Base-by-base conservation (phyloP, 2,888 invertebrate genomes). In the Drosophila neutralis region DNA sequence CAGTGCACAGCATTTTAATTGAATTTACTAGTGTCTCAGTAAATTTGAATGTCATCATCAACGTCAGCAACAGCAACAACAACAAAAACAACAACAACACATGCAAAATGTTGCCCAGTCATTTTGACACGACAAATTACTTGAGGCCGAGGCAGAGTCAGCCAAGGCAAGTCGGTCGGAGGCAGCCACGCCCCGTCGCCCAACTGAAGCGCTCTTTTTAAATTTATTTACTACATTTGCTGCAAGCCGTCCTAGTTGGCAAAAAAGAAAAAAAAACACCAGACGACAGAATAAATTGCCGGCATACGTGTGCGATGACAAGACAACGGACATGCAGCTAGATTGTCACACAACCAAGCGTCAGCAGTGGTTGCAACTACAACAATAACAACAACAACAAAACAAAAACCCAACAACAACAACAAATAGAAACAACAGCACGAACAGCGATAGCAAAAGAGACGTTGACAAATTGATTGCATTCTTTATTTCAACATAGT, bases 381-480 rank as follows among this genome's bases (percentile, higher is more conserved):
- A 58, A 51, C 27, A 27, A 27, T 5, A 27, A 27, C 0, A 40
- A 21, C 60, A 54, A n/a, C 45, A 49, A 33, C 69, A 72, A 53
- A 42, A 27, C 27, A 27, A 27, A 27, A 27, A 4, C 27, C 27
- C 4, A 27, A 27, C 27, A 40, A 21, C 63, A 52, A 24, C 45
- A 49, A 31, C 69, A 72, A 52, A 48, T 54, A 59, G 8, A 8
- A 24, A 49, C 51, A 60, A 42, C 63, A 73, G 54, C 49, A 64
- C 38, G 45, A 61, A 48, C 33, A 38, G 60, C 33, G 62, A 56
- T 66, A 53, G 38, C 31, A 52, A 56, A 68, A 73, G 76, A 78
- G 83, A 87, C 83, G 76, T 89, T 86, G 88, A 87, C 88, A 87
- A 87, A 90, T 87, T 87, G 87, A 87, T 89, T 86, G 90, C 90